These are phyloP conservation scores for Watsonalla binaria DNA, from an alignment of 2,888 invertebrate genomes.

Conservation along the genomic window DNA sequence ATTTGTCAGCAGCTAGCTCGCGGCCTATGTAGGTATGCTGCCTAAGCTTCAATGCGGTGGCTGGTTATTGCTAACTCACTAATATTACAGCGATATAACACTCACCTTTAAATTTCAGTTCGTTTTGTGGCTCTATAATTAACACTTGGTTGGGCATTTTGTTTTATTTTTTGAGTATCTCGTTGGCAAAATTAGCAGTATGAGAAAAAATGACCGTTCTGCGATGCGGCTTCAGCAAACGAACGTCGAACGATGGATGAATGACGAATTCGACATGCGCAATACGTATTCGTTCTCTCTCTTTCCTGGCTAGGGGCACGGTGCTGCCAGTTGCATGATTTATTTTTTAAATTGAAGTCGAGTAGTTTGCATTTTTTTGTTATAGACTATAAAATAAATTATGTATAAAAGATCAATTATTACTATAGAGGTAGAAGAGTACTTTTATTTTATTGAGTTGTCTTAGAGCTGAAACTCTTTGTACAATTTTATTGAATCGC, in stretches of 20 bases:
- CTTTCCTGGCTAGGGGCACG: not conserved
- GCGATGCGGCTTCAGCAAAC: conserved; percentile 55
- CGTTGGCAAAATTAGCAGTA: conserved; percentile 59
- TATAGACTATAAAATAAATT: too few species aligned
- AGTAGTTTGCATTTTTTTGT: too few species aligned
- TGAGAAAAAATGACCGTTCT: conserved; percentile 49
- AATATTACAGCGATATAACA: conserved; percentile 33
- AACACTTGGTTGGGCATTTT: conserved; percentile 87
- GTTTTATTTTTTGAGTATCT: conserved; percentile 71
- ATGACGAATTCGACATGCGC: conserved; percentile 61
- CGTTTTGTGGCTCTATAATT: conserved; percentile 91
- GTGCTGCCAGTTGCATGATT: too few species aligned
- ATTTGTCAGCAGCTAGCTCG: conserved; percentile 73
- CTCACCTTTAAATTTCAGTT: conserved; percentile 94
- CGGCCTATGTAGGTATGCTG: conserved; percentile 56
- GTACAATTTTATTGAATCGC: too few species aligned
- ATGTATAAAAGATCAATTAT: too few species aligned
- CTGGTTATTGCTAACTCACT: conserved; percentile 20
- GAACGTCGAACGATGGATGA: conserved; percentile 49
- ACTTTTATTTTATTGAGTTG: too few species aligned
- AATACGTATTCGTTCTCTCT: conserved; percentile 10
- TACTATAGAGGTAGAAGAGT: too few species aligned
- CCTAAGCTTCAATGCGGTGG: conserved; percentile 58
- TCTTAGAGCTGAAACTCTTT: too few species aligned
- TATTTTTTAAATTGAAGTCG: too few species aligned